These are phyloP conservation scores for Coracopsis vasa DNA, from an alignment of 2,113 vertebrate genomes.

Conservation along the genomic window DNA sequence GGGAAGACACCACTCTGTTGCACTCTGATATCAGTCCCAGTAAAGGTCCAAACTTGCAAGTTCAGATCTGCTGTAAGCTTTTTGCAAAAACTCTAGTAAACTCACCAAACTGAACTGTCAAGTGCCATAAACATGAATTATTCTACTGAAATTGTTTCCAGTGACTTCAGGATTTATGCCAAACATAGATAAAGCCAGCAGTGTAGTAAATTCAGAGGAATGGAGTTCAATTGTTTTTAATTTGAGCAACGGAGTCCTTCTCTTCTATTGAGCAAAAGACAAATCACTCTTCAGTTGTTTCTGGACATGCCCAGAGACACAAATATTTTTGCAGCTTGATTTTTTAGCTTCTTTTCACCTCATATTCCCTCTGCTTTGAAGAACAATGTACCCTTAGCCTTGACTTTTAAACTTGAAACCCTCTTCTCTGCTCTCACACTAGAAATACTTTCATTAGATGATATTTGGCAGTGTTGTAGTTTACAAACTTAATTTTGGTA, in stretches of 20 bases:
- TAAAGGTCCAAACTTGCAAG: background rate
- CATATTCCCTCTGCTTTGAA: background rate
- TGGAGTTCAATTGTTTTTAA: background rate
- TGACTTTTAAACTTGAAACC: background rate
- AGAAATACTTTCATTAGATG: background rate
- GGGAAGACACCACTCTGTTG: background rate
- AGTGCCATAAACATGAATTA: background rate
- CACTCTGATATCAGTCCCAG: background rate
- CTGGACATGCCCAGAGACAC: background rate
- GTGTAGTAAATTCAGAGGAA: background rate
- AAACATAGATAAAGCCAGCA: background rate
- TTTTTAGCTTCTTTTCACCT: constrained; percentile 20
- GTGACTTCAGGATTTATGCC: background rate
- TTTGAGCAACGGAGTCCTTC: background rate
- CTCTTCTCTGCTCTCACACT: background rate
- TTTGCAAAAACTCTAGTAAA: background rate
- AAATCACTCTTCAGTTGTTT: background rate
- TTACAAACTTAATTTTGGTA: background rate
- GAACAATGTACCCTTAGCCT: background rate
- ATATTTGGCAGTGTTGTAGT: background rate
- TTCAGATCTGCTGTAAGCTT: background rate
- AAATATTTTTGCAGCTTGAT: background rate
- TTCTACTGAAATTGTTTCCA: background rate
- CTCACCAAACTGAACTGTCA: background rate
- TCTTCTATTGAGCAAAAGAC: background rate